Evolutionary conservation across 2,888 invertebrate genomes (phyloP).

Genomic region (Troides helena): DNA sequence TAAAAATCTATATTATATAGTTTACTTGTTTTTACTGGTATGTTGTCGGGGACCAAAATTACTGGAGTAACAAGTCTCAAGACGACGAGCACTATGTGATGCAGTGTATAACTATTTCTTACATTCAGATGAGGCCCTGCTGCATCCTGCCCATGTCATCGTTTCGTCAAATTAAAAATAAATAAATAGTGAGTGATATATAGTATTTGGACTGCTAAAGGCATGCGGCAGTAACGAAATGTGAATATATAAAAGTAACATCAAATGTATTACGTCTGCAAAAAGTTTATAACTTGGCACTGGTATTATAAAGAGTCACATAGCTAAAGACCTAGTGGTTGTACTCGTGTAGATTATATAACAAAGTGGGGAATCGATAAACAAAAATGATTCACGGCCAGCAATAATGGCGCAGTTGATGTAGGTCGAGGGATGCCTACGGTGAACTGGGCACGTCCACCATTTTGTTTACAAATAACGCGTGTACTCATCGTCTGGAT

Average conservation of each 20-base stretch:
- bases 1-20: neutral
- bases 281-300: conserved; percentile 25
- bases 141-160: too few species aligned
- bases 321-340: conserved; percentile 2
- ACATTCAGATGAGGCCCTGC: too few species aligned
- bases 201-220: neutral
- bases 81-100: too few species aligned
- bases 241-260: neutral
- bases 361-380: conserved; percentile 29
- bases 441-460: conserved; percentile 23
- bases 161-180: neutral
- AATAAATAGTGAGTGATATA: neutral
- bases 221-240: neutral
- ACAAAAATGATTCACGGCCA: conserved; percentile 31
- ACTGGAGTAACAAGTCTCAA: too few species aligned
- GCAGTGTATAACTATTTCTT: too few species aligned
- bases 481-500: conserved; percentile 18
- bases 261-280: neutral
- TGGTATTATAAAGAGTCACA: conserved; percentile 8
- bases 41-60: too few species aligned
- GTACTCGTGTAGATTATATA: conserved; percentile 20
- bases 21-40: neutral
- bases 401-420: conserved; percentile 31
- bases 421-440: conserved; percentile 31
- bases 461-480: conserved; percentile 29